Percentiles rank a stretch among this genome's conserved stretches.
These are phyloP conservation scores for Salvelinus fontinalis DNA, from an alignment of 2,113 vertebrate genomes.

Conservation along the genomic window DNA sequence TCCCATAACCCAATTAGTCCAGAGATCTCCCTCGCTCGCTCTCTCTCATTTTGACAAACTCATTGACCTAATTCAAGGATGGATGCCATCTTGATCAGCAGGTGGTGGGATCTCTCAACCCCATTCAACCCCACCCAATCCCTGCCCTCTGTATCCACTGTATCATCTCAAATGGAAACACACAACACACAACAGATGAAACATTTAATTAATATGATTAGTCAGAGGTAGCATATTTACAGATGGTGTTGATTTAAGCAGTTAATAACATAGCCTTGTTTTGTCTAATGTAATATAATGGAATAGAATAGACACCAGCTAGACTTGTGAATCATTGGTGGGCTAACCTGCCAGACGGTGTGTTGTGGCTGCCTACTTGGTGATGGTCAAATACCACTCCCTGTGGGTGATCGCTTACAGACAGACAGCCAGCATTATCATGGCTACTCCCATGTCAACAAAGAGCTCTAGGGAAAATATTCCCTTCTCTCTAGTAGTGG, in stretches of 20 bases:
- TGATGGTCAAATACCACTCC: too few species aligned
- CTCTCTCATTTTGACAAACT: constrained; percentile 73
- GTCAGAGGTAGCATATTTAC: constrained; percentile 49
- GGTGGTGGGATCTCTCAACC: constrained; percentile 24
- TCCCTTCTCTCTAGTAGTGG: too few species aligned
- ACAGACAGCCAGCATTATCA: constrained; percentile 51
- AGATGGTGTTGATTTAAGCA: constrained; percentile 28
- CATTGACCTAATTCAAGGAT: constrained; percentile 76
- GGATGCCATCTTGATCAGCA: constrained; percentile 65
- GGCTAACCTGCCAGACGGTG: too few species aligned
- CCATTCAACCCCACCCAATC: too few species aligned
- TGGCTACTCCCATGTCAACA: constrained; percentile 63
- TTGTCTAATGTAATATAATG: too few species aligned
- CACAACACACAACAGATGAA: constrained; percentile 36
- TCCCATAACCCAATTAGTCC: constrained; percentile 34
- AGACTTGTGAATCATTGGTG: too few species aligned
- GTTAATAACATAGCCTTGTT: not conserved
- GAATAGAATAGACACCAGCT: too few species aligned
- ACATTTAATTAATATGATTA: constrained; percentile 18
- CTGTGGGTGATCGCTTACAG: constrained; percentile 39
- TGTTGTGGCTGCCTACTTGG: too few species aligned
- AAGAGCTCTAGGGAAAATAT: constrained; percentile 37
- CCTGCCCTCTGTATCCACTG: not conserved
- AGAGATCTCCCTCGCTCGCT: not conserved
- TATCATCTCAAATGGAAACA: constrained; percentile 42